Base-by-base conservation (phyloP, 2,113 vertebrate genomes). In the Ceyx margarethae region DNA sequence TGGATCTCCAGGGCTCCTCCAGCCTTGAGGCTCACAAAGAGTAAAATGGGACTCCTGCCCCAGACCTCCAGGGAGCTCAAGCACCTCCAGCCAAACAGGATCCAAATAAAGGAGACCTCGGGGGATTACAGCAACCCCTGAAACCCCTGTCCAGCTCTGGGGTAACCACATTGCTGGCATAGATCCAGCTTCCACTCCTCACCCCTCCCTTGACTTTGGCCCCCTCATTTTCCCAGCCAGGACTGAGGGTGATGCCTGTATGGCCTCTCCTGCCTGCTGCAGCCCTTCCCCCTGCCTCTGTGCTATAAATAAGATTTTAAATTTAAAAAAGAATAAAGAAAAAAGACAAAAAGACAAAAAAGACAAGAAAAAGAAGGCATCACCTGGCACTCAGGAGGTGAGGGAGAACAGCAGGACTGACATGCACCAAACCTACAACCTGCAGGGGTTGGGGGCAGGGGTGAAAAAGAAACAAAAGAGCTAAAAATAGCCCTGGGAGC, bases 401-500 rank as follows among this genome's bases (percentile, higher is more conserved):
- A 92, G 43, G 42, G 21, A 73, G 81, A 87, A 40, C 58, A 93
- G 72, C 11, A 3, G 81, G 79, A 64, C 60, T 53, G 72, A 83
- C 80, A 61, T 5, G 6, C 83, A 92, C 76, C 37, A 65, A 87
- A 48, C 50, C 80, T 58, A 56, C 29, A 77, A 72, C 79, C 64
- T 43, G 83, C 4, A 20, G 9, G 21, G 56, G 7, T 14, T 21
- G 28, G 15, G 35, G 40, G 31, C 4, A 29, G 13, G 8, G 22
- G n/a, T 46, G 61, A 25, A 45, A 45, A 73, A 91, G 91, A 91
- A 91, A 79, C 58, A 94, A 90, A 79, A 79, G 57, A 67, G 78
- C 66, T 73, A 92, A 95, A 94, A 93, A 95, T 85, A 95, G 26
- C 93, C 58, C 45, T 11, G 68, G 58, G 91, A 85, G 87, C 76